Conservation (phyloP, 2,888 invertebrate genomes). For the Drosophila colorata region DNA sequence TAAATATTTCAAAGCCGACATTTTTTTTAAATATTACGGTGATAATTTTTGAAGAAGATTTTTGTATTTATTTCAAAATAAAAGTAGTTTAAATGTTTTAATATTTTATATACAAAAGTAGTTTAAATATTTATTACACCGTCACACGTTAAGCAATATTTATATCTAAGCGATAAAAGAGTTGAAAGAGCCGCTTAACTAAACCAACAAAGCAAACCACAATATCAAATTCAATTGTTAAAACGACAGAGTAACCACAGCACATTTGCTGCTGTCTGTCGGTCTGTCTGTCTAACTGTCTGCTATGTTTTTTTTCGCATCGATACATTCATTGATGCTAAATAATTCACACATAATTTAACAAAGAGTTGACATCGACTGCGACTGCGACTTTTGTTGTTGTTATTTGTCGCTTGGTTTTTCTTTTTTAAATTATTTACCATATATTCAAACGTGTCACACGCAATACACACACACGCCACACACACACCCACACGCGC, state of each 20-base stretch:
- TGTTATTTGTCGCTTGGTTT: slow-evolving; percentile 32
- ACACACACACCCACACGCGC: slow-evolving; percentile 8
- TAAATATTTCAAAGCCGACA: too few relatives aligned
- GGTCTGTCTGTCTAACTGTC: slow-evolving; percentile 18
- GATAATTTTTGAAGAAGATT: too few relatives aligned
- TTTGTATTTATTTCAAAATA: too few relatives aligned
- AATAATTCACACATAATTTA: slow-evolving; percentile 75
- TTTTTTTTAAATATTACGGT: too few relatives aligned
- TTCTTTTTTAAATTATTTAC: slow-evolving; percentile 64
- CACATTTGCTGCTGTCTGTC: slow-evolving; percentile 29
- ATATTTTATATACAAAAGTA: neutral
- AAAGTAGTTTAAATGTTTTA: too few relatives aligned
- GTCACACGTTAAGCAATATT: neutral
- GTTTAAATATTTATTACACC: slow-evolving; percentile 6
- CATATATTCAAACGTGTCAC: slow-evolving; percentile 68
- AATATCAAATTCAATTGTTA: slow-evolving; percentile 42
- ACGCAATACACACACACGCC: slow-evolving; percentile 28
- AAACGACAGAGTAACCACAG: slow-evolving; percentile 26
- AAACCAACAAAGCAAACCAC: slow-evolving; percentile 29
- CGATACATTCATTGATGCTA: slow-evolving; percentile 52
- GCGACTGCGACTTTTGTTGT: slow-evolving; percentile 37
- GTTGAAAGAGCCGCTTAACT: slow-evolving; percentile 1
- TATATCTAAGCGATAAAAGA: neutral
- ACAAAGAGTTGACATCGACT: slow-evolving; percentile 62
- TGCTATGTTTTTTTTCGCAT: slow-evolving; percentile 17